Percentiles rank a stretch among this genome's conserved stretches.
Conservation (phyloP, 1,140 invertebrate genomes). For the Drosophila repleta region DNA sequence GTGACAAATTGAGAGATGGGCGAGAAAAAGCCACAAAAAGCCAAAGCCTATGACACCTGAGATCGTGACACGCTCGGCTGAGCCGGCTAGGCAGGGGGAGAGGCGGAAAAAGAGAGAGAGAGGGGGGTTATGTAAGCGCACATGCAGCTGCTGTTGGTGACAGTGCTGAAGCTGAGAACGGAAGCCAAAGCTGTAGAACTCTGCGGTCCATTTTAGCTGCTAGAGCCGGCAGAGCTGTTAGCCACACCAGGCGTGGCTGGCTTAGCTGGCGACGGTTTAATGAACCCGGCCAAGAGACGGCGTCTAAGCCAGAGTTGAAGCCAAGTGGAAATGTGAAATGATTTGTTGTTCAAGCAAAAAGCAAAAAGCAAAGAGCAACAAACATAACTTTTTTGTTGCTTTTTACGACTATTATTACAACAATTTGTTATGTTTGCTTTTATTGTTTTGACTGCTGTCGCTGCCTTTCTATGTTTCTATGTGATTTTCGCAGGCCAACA, state of each 20-base stretch:
- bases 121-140: slow-evolving; percentile 59
- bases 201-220: slow-evolving; percentile 31
- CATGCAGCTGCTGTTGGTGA: slow-evolving; percentile 36
- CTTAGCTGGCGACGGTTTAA: slow-evolving; percentile 69
- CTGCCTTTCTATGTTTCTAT: slow-evolving; percentile 26
- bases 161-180: slow-evolving; percentile 61
- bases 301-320: slow-evolving; percentile 20
- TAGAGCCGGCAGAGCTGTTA: slow-evolving; percentile 38
- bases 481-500: slow-evolving; percentile 65
- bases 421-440: slow-evolving; percentile 63
- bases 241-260: slow-evolving; percentile 61
- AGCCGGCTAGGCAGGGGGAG: slow-evolving; percentile 7
- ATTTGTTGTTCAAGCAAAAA: slow-evolving; percentile 65
- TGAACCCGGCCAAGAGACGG: slow-evolving; percentile 52
- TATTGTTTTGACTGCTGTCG: slow-evolving; percentile 15
- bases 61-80: slow-evolving; percentile 59
- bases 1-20: slow-evolving; percentile 71
- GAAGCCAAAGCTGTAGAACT: slow-evolving; percentile 43
- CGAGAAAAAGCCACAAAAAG: slow-evolving; percentile 57
- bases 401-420: slow-evolving; percentile 66
- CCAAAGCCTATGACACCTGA: slow-evolving; percentile 48
- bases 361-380: slow-evolving; percentile 60
- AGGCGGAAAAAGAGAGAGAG: background rate
- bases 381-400: slow-evolving; percentile 49
- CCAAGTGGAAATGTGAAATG: slow-evolving; percentile 68